A percentile compares a stretch with the other conserved stretches of the same genome.
These are phyloP conservation scores for Kradibia gibbosae DNA, from an alignment of 1,140 invertebrate species.

Conservation along the genomic window DNA sequence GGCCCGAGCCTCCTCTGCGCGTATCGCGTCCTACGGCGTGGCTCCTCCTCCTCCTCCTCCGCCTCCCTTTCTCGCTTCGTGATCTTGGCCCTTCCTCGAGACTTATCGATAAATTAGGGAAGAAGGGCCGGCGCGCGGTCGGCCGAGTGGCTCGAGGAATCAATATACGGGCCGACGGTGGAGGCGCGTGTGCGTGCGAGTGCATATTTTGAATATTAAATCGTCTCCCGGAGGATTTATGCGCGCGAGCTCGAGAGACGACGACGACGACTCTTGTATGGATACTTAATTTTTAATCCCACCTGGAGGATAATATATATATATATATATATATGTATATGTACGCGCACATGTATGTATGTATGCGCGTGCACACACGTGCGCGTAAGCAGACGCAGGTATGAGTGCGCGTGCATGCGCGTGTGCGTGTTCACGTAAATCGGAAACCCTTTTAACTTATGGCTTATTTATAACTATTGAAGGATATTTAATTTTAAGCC, in stretches of 20 bases:
- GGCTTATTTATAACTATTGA: conserved; percentile 12
- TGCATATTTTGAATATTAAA: conserved; percentile 31
- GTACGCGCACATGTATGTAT: too few species aligned
- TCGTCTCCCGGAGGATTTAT: conserved; percentile 23
- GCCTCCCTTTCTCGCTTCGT: conserved; percentile 14
- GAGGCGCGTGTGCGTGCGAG: not conserved
- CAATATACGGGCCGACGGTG: not conserved
- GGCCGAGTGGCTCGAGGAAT: not conserved
- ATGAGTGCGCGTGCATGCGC: too few species aligned
- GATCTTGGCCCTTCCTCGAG: conserved; percentile 20
- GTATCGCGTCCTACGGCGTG: not conserved
- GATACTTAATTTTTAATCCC: conserved; percentile 21
- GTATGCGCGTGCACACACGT: too few species aligned
- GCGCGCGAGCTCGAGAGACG: not conserved
- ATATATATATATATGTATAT: too few species aligned
- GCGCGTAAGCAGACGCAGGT: too few species aligned
- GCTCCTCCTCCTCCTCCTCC: not conserved
- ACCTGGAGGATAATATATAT: not conserved
- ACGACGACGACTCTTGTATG: not conserved
- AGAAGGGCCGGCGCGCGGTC: not conserved
- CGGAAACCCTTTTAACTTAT: conserved; percentile 29
- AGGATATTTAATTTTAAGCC: not conserved
- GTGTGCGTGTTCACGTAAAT: too few species aligned
- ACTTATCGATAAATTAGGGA: conserved; percentile 37
- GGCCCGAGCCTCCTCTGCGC: too few species aligned